Evolutionary conservation across 2,888 invertebrate genomes (phyloP).

Genomic region (Serrognathus titanus): DNA sequence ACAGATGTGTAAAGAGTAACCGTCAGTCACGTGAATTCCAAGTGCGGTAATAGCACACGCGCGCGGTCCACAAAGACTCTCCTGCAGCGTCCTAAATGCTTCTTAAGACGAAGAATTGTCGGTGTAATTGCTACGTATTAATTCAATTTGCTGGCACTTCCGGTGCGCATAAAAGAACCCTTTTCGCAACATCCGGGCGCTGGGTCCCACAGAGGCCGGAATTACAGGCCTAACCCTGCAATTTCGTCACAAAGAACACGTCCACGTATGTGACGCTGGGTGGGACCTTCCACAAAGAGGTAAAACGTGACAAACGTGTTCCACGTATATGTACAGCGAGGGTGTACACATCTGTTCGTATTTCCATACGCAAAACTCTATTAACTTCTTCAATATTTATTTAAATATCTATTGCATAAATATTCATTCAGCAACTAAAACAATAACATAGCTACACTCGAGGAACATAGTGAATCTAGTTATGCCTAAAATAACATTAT

Average conservation of each 20-base stretch:
- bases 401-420: too few relatives aligned
- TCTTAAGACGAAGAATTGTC: conserved; percentile 48
- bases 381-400: too few relatives aligned
- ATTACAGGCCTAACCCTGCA: conserved; percentile 48
- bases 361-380: too few relatives aligned
- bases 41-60: conserved; percentile 44
- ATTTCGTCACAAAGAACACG: conserved; percentile 34
- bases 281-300: conserved; percentile 37
- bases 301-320: conserved; percentile 26
- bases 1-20: conserved; percentile 32
- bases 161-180: conserved; percentile 44
- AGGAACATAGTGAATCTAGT: too few relatives aligned
- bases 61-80: conserved; percentile 30
- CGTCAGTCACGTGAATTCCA: conserved; percentile 43
- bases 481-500: too few relatives aligned
- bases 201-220: conserved; percentile 42
- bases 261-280: conserved; percentile 42
- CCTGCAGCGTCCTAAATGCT: conserved; percentile 46
- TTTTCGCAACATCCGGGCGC: conserved; percentile 43
- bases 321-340: too few relatives aligned
- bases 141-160: conserved; percentile 50
- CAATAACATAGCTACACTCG: too few relatives aligned
- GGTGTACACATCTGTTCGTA: too few relatives aligned
- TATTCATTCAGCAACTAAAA: too few relatives aligned
- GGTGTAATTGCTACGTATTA: conserved; percentile 51